Base-by-base conservation (phyloP, 2,113 vertebrate species). In the Beaufortia kweichowensis region DNA sequence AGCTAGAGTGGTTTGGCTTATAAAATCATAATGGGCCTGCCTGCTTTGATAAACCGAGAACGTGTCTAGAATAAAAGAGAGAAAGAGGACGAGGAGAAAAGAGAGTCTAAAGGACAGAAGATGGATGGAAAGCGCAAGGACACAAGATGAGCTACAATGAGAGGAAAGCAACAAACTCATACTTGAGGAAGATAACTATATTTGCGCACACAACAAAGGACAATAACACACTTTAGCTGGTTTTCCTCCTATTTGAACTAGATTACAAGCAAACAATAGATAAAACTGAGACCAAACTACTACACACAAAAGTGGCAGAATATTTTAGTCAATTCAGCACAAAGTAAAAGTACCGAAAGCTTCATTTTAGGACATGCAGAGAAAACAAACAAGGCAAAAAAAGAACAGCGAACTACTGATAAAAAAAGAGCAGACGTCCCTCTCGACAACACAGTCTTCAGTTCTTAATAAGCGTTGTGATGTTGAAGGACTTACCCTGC, bases 401-500 rank as follows among this genome's bases (percentile, higher is more conserved):
- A 72, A 57, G 69, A 11, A 21, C 28, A 21, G 11, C 29, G 4
- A 68, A 39, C 9, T 17, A 17, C 14, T 46, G 15, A 46, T 46
- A 14, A 56, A 21, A 35, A 2, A 29, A 9, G 35, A n/a, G 5
- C 19, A 5, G n/a, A 21, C 48, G 2, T n/a, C 48, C 48, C 48
- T 53, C 7, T 21, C 19, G 21, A 12, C 87, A 87, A 88, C 85
- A 88, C 15, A 7, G 6, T 69, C 26, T 33, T 70, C 23, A n/a
- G 50, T 17, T 56, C 31, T 24, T 28, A 71, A 39, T 71, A 1
- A 70, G 55, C n/a, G 23, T 56, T 11, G n/a, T 57, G 8, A 60
- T 39, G 57, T 56, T 21, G 48, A 85, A 81, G 71, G 82, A 92
- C 96, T 96, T 92, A 98, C 96, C 97, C 96, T 96, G 96, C 87